Evolutionary conservation across 2,113 vertebrate genomes (phyloP).

Genomic region (Poicephalus gulielmi): DNA sequence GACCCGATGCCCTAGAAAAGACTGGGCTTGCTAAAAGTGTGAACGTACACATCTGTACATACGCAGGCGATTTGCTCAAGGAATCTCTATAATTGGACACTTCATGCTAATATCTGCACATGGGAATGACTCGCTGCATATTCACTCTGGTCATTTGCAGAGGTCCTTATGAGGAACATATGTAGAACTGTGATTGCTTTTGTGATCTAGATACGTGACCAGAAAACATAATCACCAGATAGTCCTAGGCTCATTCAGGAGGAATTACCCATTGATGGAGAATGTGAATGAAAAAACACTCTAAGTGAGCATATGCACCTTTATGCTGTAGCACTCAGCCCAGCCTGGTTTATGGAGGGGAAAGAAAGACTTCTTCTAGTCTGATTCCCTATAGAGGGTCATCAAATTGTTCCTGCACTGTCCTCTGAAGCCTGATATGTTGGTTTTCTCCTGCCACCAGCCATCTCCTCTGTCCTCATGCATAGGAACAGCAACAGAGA

Average conservation of each 20-base stretch:
- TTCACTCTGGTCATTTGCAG: constrained; percentile 34
- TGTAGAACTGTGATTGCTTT: constrained; percentile 37
- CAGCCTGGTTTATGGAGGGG: neutral
- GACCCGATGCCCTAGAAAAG: neutral
- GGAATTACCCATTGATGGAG: constrained; percentile 33
- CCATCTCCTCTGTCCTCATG: neutral
- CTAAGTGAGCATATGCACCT: neutral
- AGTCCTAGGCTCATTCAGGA: constrained; percentile 26
- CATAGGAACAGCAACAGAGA: neutral
- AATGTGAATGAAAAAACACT: neutral
- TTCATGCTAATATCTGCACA: neutral
- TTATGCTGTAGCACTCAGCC: neutral
- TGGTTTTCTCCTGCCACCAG: neutral
- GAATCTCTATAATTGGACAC: neutral
- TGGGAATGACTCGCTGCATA: neutral
- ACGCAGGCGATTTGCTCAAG: neutral
- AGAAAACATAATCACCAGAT: neutral
- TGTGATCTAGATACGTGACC: constrained; percentile 15
- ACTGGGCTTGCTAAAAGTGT: neutral
- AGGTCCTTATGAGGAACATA: constrained; percentile 34
- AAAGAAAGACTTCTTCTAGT: neutral
- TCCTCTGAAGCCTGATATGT: neutral
- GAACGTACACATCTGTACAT: constrained; percentile 2
- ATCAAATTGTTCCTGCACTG: neutral
- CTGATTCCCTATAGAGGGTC: neutral